These are phyloP conservation scores for Petrosia ficiformis DNA, from an alignment of 37 sponge, comb jelly and placozoan genomes.

Conservation along the genomic window DNA sequence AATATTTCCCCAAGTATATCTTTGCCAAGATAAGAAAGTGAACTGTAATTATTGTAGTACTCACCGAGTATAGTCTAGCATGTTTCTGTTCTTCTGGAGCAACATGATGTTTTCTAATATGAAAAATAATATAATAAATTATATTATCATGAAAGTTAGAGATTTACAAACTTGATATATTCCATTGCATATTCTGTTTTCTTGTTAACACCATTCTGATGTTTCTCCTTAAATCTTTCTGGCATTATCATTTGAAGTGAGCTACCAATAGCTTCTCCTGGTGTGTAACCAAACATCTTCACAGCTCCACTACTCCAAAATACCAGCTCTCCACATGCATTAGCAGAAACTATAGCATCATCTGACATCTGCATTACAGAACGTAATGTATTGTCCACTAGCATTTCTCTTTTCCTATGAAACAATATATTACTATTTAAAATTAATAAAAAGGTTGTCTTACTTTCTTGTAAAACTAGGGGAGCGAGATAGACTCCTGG, in stretches of 20 bases:
- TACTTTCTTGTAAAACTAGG: background rate
- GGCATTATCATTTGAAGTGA: conserved; percentile 65
- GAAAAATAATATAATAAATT: background rate
- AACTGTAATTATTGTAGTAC: background rate
- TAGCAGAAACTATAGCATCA: conserved; percentile 66
- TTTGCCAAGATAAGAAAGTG: too few relatives aligned
- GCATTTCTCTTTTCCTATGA: background rate
- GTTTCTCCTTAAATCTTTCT: conserved; percentile 40
- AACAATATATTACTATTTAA: background rate
- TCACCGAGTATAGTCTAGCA: conserved; percentile 56
- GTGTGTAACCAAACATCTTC: conserved; percentile 72
- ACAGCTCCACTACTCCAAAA: conserved; percentile 61
- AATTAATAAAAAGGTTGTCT: background rate
- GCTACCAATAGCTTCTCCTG: conserved; percentile 64
- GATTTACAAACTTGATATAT: conserved; percentile 27
- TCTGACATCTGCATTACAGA: conserved; percentile 65
- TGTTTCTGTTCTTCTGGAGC: conserved; percentile 70
- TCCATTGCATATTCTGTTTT: conserved; percentile 36
- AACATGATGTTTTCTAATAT: conserved; percentile 49
- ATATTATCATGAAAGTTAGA: background rate
- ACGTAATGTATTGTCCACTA: conserved; percentile 10
- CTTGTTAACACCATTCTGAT: conserved; percentile 46
- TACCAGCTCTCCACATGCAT: conserved; percentile 43
- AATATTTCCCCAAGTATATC: too few relatives aligned
- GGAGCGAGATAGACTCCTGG: background rate